Evolutionary conservation across 2,113 vertebrate genomes (phyloP).

Genomic region (Acrocephalus arundinaceus): DNA sequence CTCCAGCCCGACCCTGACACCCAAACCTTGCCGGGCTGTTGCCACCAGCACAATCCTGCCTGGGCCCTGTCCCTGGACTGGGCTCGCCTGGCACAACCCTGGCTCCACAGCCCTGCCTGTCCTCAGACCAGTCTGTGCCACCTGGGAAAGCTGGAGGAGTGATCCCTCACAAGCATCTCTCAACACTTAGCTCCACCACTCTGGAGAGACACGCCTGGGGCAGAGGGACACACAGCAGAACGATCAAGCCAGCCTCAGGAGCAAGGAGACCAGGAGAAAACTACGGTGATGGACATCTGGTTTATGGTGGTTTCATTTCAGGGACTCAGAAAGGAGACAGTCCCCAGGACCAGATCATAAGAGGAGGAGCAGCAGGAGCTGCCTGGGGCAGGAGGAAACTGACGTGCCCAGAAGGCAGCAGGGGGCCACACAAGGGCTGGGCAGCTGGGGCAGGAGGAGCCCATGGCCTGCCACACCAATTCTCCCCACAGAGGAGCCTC

Average conservation of each 20-base stretch:
- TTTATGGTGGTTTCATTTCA: background rate
- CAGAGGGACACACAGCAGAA: accelerated
- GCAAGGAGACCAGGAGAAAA: background rate
- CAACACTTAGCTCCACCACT: background rate
- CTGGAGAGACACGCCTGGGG: background rate
- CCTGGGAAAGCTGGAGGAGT: background rate
- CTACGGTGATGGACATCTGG: background rate
- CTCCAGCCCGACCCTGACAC: background rate
- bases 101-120: background rate
- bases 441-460: background rate
- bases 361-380: slow-evolving; percentile 23
- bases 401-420: background rate
- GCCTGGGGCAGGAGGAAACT: slow-evolving; percentile 37
- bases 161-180: background rate
- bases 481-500: background rate
- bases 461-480: background rate
- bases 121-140: background rate
- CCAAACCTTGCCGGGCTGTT: background rate
- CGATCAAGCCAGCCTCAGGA: background rate
- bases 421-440: background rate
- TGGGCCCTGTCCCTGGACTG: background rate
- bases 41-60: background rate
- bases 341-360: background rate
- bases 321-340: background rate
- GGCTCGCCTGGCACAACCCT: background rate